Evolutionary conservation across 2,797 vertebrate species (phyloP).

Genomic region (Graptemys geographica): DNA sequence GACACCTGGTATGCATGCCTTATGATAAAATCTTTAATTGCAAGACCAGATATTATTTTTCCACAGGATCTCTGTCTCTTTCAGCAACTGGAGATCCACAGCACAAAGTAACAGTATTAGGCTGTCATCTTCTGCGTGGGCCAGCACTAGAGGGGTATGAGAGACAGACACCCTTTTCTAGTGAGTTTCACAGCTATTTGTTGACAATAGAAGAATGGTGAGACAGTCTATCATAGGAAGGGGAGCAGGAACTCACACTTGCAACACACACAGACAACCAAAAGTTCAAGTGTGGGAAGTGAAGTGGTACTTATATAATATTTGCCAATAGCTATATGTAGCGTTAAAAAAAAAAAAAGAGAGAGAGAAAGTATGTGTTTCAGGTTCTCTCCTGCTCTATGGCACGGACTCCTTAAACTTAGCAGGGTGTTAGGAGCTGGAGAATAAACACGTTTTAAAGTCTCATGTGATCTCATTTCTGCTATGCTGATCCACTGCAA

Average conservation of each 20-base stretch:
- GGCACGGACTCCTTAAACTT: not conserved
- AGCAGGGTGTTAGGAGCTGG: not conserved
- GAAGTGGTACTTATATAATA: not conserved
- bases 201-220: not conserved
- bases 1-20: not conserved
- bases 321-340: rapidly evolving
- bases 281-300: not conserved
- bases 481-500: not conserved
- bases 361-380: no score
- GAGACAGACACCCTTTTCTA: not conserved
- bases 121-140: not conserved
- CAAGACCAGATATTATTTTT: rapidly evolving
- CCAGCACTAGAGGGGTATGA: not conserved
- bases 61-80: not conserved
- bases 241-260: not conserved
- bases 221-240: not conserved
- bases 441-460: not conserved
- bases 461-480: not conserved
- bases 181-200: not conserved
- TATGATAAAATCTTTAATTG: not conserved
- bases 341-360: not conserved
- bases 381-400: not conserved
- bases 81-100: not conserved
- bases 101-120: not conserved
- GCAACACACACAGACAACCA: not conserved